phyloP scores from a whole-genome alignment of 1,140 invertebrate genomes.

The Orius laevigatus region DNA sequence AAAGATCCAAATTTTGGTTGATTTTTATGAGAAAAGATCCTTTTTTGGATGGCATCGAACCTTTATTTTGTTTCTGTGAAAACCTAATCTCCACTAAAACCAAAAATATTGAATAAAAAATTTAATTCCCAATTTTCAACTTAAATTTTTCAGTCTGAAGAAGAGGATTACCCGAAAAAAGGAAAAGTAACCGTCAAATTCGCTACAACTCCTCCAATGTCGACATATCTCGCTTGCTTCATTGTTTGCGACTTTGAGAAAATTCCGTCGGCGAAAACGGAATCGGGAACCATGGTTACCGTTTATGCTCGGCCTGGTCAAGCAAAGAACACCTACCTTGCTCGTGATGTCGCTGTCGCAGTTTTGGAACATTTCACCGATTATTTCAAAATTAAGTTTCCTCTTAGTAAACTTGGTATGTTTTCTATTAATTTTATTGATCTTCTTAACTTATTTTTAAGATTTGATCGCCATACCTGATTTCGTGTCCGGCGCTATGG shows the following conservation, averaged over 20 bases:
- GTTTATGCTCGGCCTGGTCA: slow-evolving; percentile 58
- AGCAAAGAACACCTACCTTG: slow-evolving; percentile 61
- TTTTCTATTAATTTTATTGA: slow-evolving; percentile 2
- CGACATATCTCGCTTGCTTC: slow-evolving; percentile 79
- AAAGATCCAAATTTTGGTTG: too few species aligned
- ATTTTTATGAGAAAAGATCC: too few species aligned
- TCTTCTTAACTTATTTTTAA: slow-evolving; percentile 27
- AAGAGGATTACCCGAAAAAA: slow-evolving; percentile 25
- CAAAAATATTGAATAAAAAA: too few species aligned
- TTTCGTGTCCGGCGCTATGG: slow-evolving; percentile 89
- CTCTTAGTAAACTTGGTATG: slow-evolving; percentile 68
- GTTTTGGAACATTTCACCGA: slow-evolving; percentile 73
- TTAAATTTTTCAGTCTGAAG: slow-evolving; percentile 25
- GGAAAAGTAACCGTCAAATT: slow-evolving; percentile 45
- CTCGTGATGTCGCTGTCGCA: slow-evolving; percentile 55
- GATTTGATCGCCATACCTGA: slow-evolving; percentile 89
- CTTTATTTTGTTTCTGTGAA: too few species aligned
- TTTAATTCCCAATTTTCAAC: too few species aligned
- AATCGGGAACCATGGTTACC: slow-evolving; percentile 40
- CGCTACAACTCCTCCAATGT: slow-evolving; percentile 70
- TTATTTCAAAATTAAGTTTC: slow-evolving; percentile 73
- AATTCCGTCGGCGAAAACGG: slow-evolving; percentile 36
- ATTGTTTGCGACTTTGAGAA: slow-evolving; percentile 75
- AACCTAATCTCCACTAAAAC: too few species aligned
- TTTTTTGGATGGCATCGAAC: too few species aligned